Base-by-base conservation (phyloP, 1,140 invertebrate species). In the Penaeus japonicus region DNA sequence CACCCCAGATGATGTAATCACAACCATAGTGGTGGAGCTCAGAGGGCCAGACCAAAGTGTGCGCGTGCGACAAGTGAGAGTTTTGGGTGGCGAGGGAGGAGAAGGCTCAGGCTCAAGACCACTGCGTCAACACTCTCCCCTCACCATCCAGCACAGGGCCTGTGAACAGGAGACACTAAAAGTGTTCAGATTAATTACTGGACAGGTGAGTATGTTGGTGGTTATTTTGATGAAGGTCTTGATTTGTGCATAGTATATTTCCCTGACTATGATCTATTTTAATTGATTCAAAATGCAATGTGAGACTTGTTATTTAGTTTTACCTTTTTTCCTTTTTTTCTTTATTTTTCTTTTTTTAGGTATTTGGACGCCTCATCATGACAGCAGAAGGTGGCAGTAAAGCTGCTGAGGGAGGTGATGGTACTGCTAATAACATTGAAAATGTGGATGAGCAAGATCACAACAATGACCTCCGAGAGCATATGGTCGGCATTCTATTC, bases 401-500 rank as follows among this genome's bases (percentile, higher is more conserved):
- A 78, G 90, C 88, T 10, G 92, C 78, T 65, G 90, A 89, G 27
- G 87, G 59, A 30, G 73, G 55, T 4, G 62, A 91, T 89, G 70
- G 84, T 89, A 65, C 59, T 65, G 82, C 77, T 53, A 62, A 32
- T 3, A 18, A 39, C 30, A 89, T 90, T 32, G 77, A 84, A 20
- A 77, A 84, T 81, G 92, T 93, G 83, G 93, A 94, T 85, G 94
- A 94, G 89, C 91, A 94, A 24, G 94, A 95, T 65, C 95, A 96
- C 83, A 96, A 96, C 91, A 96, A 96, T 86, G 97, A 99, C 92
- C 93, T 99, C 0, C 95, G 97, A 27, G 98, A 99, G 92, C 98
- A 99, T 91, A 98, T 99, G 95, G 98, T 99, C 27, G 98, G 98
- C 80, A 99, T 99, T 90, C 93, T 99, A 22, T 99, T 99, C 92